Base-by-base conservation (phyloP, 2,797 vertebrate genomes). In the Sebastes ruberrimus region DNA sequence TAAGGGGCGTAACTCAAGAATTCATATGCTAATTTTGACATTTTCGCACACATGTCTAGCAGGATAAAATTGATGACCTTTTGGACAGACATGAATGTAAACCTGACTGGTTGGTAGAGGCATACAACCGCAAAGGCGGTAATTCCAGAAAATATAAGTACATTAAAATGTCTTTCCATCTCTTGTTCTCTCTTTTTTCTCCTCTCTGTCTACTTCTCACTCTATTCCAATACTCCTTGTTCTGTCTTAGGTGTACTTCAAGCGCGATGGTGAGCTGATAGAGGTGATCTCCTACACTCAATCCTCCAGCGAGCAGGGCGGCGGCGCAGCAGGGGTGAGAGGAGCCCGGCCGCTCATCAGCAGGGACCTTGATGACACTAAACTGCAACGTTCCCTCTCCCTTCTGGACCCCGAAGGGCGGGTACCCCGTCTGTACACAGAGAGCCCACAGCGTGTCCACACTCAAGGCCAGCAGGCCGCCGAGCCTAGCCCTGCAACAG, bases 351-450 rank as follows among this genome's bases (percentile, higher is more conserved):
- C 96, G 52, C 96, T 99, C 63, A 96, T 98, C 86, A 97, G 97
- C 93, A 96, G 98, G 0, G 97, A 99, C 91, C 88, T 97, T 74
- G 98, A 99, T 0, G 98, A 99, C 91, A 99, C 98, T 42, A 99
- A 99, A 91, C 91, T 97, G 92, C 97, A 98, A 2, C 96, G 97
- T 74, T 98, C 97, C 0, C 95, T 98, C 68, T 97, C 97, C 1
- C 95, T 98, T 7, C 90, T 97, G 66, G 97, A 97, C 13, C 92
- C 95, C 0, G 96, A 98, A 55, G 92, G 71, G 5, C 95, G 95
- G 7, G 86, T 92, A 0, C 86, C 95, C 0, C 94, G 88, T 14
- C 92, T 95, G 30, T 91, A 93, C 94, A 99, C 98, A 0, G 95
- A 94, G 16, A 94, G 89, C 3, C 96, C 94, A 0, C 88, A 91